Evolutionary conservation across 2,888 invertebrate species (phyloP).

Genomic region (Liopterus haemorrhoidalis): DNA sequence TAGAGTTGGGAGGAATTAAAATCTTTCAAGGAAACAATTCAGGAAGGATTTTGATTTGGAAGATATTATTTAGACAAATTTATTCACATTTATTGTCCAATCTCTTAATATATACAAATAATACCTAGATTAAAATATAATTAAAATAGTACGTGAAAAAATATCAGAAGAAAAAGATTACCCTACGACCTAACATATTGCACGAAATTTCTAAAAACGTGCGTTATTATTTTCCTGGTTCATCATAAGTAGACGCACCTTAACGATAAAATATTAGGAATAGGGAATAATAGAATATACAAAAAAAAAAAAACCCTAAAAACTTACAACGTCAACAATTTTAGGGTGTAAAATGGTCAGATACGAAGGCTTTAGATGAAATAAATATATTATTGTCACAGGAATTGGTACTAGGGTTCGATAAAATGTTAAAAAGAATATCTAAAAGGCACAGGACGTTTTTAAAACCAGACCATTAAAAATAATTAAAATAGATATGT

Average conservation of each 20-base stretch:
- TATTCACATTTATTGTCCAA: slow-evolving; percentile 25
- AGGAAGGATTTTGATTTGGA: neutral
- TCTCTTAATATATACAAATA: slow-evolving; percentile 22
- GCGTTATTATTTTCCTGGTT: no score
- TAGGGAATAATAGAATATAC: neutral
- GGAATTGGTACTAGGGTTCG: no score
- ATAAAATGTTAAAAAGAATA: no score
- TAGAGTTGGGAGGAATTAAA: no score
- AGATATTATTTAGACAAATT: slow-evolving; percentile 6
- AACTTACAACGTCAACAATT: neutral
- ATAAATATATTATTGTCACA: no score
- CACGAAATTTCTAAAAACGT: slow-evolving; percentile 9
- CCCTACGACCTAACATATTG: neutral
- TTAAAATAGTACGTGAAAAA: slow-evolving; percentile 23
- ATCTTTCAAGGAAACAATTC: no score
- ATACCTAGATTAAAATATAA: slow-evolving; percentile 16
- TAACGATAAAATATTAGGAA: neutral
- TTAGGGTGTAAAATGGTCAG: no score
- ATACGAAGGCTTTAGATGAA: no score
- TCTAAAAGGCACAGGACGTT: no score
- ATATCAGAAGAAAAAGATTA: slow-evolving; percentile 15
- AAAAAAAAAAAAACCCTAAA: neutral
- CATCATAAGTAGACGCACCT: no score
- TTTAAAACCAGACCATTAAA: no score
- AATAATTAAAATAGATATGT: no score